Evolutionary conservation across 2,888 invertebrate species (phyloP), one percentile per base, ranked within the genome.

Genomic region (Apodemia duryi): DNA sequence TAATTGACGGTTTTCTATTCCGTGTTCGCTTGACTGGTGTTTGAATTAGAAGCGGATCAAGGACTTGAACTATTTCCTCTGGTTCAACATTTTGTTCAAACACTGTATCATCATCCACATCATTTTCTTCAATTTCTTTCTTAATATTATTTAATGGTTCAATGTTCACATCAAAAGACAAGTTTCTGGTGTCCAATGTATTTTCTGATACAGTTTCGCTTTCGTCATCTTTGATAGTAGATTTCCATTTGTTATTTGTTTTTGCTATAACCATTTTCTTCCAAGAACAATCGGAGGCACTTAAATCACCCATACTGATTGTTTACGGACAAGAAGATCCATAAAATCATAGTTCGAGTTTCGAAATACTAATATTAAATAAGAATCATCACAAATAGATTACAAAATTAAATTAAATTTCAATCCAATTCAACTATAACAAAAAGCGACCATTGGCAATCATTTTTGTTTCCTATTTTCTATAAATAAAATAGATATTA

Each of bases 241-340:
- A 80, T 71, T 79, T 78, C 89, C 88, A 90, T 78, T 87, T 78
- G 74, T 88, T 83, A 74, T 85, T 85, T 70, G 82, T 75, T 80
- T 86, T 87, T 63, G 85, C 81, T 77, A 88, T 83, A 76, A 87
- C 86, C 80, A 88, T 79, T 85, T 91, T 91, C 77, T 89, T 89
- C 88, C 88, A 89, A 67, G 88, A 85, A 80, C 81, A 78, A 77
- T 88, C 85, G 13, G 83, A 81, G 71, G 81, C 75, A 76, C 75
- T 78, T 38, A 80, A 75, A 76, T 91, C 89, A 90, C 82, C 90
- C 91, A 91, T 91, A 89, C 80, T 91, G 91, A 85, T 91, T 90
- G 77, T 90, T 91, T 73, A 89, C 73, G 65, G 91, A 91, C 74
- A 85, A 77, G 66, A 80, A 72, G 81, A 91, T 91, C 91, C 90